Evolutionary conservation across 2,888 invertebrate genomes (phyloP), one percentile per base, ranked within the genome.

Genomic region (Lithosia quadra): DNA sequence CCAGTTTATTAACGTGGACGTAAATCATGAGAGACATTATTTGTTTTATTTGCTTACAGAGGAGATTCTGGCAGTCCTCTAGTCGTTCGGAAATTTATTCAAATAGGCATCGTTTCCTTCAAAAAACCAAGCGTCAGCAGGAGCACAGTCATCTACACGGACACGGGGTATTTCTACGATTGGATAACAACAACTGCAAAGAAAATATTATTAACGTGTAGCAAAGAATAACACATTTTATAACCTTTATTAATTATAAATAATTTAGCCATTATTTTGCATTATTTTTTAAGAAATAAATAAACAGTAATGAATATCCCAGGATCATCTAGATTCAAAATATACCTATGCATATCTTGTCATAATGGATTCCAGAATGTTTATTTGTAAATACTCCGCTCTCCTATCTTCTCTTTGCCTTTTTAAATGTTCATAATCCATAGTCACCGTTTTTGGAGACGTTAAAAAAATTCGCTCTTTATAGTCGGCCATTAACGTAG

Each of bases 61-160:
- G 68, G 68, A 21, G 68, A 68, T 13, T 68, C 68, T 10, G 68
- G 68, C 49, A 55, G 68, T 8, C 63, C 68, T 5, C 60, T 43
- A 5, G 73, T 22, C 65, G 74, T 69, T 62, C 72, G 3, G 49
- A 71, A 13, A 21, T 60, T 36, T 21, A 68, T 68, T 18, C 68
- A 68, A n/a, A 64, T 68, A 21, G 68, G 68, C 24, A 24, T 68
- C 24, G 68, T 68, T 2, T 67, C 67, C 0, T 63, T 57, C 61
- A 65, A 55, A 21, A 43, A 49, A 58, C 67, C 63, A 55, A 18
- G 34, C 10, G 22, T 63, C 33, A 63, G 36, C 18, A 58, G n/a
- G 13, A 21, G 22, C 10, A 22, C 49, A 4, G 67, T 63, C 9
- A 22, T 69, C 13, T 69, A 65, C 24, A 69, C 65, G 8, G 65